Base-by-base conservation (phyloP, 2,888 invertebrate species). In the Euclidia mi region DNA sequence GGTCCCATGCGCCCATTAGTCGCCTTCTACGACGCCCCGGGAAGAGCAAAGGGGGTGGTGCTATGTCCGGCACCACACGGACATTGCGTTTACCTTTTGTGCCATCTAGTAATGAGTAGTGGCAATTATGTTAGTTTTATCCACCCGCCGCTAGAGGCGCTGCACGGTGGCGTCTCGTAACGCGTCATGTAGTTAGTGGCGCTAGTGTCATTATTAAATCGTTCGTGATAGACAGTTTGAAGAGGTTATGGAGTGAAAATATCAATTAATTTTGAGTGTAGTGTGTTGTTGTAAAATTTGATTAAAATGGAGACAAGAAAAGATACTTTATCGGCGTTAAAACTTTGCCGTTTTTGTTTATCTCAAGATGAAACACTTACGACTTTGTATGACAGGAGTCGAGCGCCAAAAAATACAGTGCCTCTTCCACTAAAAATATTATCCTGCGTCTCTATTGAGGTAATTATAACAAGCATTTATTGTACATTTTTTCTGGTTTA, bases 361-460 rank as follows among this genome's bases (percentile, higher is more conserved):
- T 89, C 95, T 59, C 95, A 96, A 82, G 95, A 95, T 71, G 95
- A 94, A 63, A 94, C 96, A 52, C 88, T 97, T 62, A 94, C 93
- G 65, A 96, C 95, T 87, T 96, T 97, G 81, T 97, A 96, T 85
- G 95, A 96, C 72, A 95, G 94, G 76, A 94, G 89, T 68, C 88
- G 94, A 65, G 84, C 88, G 61, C 90, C 92, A 76, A 96, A 96
- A 86, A 95, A 95, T 78, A 90, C 95, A 57, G 95, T 96, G 71
- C 96, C 96, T 71, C 93, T 97, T 74, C 95, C 96, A 50, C 87
- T 97, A 73, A 97, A 97, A 94, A 96, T 97, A 78, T 96, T 97
- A 96, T 96, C 97, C 47, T 96, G 96, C 83, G 95, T 96, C 65
- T 95, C 97, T 56, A 96, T 97, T 72, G 97, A 97, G 96, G 97